Conservation (phyloP, 1,140 invertebrate genomes). For the Anagrus nilaparvatae region DNA sequence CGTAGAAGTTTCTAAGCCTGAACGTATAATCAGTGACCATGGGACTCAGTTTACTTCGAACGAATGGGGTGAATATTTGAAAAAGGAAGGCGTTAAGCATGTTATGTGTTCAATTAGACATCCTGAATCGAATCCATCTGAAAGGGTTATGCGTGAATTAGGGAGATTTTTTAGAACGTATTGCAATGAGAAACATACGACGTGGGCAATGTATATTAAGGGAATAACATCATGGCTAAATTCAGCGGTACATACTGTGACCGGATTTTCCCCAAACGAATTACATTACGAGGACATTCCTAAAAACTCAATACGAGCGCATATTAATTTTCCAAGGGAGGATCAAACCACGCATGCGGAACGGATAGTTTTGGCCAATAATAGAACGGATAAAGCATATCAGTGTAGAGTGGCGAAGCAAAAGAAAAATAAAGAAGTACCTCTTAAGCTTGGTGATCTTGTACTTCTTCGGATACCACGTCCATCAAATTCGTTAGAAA, state of each 20-base stretch:
- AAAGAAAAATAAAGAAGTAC: not conserved
- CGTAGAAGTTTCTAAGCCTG: not conserved
- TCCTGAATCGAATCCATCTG: not conserved
- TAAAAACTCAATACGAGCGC: not conserved
- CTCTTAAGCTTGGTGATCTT: not conserved
- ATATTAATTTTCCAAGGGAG: not conserved
- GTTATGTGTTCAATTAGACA: not conserved
- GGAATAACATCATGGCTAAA: not conserved
- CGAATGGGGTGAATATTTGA: not conserved
- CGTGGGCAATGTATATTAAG: not conserved
- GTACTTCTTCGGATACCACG: not conserved
- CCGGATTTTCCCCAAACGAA: not conserved
- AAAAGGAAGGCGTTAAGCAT: not conserved
- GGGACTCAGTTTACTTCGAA: not conserved
- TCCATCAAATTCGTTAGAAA: not conserved
- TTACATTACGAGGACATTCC: not conserved
- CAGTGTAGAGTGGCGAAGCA: not conserved
- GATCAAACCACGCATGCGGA: not conserved
- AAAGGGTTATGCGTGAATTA: constrained; percentile 1
- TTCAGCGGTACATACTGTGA: not conserved
- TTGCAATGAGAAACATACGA: not conserved
- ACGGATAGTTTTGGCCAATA: not conserved
- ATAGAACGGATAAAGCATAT: not conserved
- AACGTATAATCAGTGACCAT: not conserved
- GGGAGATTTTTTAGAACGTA: constrained; percentile 3